Conservation (phyloP, 2,797 vertebrate genomes). For the Heterohyrax brucei region DNA sequence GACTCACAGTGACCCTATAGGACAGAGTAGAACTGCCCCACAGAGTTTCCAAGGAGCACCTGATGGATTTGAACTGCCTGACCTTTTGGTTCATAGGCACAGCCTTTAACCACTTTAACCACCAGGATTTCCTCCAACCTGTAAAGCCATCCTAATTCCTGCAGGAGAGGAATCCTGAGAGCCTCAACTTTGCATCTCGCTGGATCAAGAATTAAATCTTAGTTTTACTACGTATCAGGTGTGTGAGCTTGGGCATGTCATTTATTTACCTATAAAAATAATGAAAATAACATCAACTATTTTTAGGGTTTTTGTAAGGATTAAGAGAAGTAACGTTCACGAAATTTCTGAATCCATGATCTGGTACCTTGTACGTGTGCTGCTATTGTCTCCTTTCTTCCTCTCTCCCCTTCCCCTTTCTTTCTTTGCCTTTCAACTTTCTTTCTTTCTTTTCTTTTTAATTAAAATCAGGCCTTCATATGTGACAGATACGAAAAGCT, state of each 20-base stretch:
- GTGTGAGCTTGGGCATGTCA: not conserved
- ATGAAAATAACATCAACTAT: not conserved
- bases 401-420: not conserved
- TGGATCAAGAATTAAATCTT: not conserved
- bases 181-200: not conserved
- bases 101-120: too few relatives aligned
- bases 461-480: not conserved
- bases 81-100: too few relatives aligned
- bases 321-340: not conserved
- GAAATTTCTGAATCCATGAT: not conserved
- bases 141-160: not conserved
- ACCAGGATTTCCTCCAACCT: not conserved
- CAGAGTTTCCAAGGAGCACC: too few relatives aligned
- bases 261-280: not conserved
- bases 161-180: not conserved
- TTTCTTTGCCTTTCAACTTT: not conserved
- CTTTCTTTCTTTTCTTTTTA: not conserved
- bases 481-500: not conserved
- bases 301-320: not conserved
- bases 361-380: not conserved
- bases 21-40: too few relatives aligned
- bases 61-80: too few relatives aligned
- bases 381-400: not conserved
- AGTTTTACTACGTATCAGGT: not conserved
- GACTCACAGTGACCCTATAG: too few relatives aligned